Percentiles rank a stretch among this genome's conserved stretches.
These are phyloP conservation scores for Magallana angulata DNA, from an alignment of 1,140 invertebrate genomes.

Conservation along the genomic window DNA sequence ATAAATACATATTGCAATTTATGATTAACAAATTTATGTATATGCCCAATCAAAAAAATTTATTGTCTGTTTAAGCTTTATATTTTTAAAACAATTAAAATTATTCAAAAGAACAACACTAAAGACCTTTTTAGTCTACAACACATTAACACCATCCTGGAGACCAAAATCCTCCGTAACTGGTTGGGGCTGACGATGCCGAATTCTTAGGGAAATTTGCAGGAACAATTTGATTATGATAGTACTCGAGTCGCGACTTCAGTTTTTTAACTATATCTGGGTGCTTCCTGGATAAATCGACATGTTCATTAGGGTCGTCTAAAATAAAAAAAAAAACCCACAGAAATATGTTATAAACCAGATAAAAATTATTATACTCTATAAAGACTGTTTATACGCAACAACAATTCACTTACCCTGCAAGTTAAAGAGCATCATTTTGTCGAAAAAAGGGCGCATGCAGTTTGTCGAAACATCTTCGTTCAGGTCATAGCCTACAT, in stretches of 20 bases:
- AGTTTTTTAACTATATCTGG: constrained; percentile 53
- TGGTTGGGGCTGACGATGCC: constrained; percentile 42
- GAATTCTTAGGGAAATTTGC: constrained; percentile 53
- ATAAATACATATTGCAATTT: too few relatives aligned
- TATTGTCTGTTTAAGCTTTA: too few relatives aligned
- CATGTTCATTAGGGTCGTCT: constrained; percentile 63
- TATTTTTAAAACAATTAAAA: too few relatives aligned
- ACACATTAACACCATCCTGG: constrained; percentile 62
- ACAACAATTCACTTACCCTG: background rate
- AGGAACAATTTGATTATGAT: constrained; percentile 57
- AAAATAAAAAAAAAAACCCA: background rate
- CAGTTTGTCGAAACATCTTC: background rate
- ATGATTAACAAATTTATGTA: too few relatives aligned
- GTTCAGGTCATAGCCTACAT: background rate
- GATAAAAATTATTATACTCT: background rate
- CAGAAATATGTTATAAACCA: background rate
- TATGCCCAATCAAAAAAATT: too few relatives aligned
- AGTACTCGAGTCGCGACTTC: constrained; percentile 49
- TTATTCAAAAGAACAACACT: too few relatives aligned
- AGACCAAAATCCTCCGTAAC: constrained; percentile 56
- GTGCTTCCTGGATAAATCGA: constrained; percentile 48
- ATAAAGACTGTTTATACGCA: background rate
- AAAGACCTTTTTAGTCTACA: too few relatives aligned
- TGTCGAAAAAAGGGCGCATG: background rate
- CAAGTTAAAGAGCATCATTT: constrained; percentile 25